These are phyloP conservation scores for Eupithecia dodoneata DNA, from an alignment of 2,888 invertebrate genomes.

Conservation along the genomic window DNA sequence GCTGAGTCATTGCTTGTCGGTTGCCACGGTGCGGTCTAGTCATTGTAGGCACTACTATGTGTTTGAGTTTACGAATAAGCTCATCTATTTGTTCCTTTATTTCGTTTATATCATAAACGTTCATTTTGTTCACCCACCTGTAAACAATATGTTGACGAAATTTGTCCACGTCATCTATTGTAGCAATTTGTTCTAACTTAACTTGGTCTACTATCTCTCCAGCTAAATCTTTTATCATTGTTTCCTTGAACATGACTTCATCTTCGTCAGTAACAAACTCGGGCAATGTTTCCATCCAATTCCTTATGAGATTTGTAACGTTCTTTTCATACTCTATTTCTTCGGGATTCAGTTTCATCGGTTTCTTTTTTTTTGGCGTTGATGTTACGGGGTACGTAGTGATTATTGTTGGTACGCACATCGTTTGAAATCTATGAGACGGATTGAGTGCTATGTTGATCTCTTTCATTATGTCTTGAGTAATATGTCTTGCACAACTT, in stretches of 20 bases:
- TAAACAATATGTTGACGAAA: conserved; percentile 51
- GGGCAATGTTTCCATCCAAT: conserved; percentile 59
- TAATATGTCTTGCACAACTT: conserved; percentile 39
- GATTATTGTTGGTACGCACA: conserved; percentile 11
- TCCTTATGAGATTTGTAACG: conserved; percentile 48
- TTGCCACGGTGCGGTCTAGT: conserved; percentile 55
- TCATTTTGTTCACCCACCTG: conserved; percentile 58
- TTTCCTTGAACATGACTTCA: conserved; percentile 50
- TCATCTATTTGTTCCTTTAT: conserved; percentile 50
- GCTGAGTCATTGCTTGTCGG: conserved; percentile 53
- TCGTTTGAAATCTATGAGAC: conserved; percentile 10
- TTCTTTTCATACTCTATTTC: conserved; percentile 52
- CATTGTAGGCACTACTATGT: conserved; percentile 50
- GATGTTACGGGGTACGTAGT: conserved; percentile 48
- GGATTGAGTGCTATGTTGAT: conserved; percentile 22
- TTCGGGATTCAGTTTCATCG: conserved; percentile 50
- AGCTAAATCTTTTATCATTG: conserved; percentile 57
- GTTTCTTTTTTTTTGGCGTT: conserved; percentile 50
- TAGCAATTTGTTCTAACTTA: conserved; percentile 53
- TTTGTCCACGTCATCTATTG: conserved; percentile 45
- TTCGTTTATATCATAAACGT: conserved; percentile 51
- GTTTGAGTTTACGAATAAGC: conserved; percentile 46
- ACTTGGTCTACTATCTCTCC: conserved; percentile 56
- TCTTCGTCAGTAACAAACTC: conserved; percentile 51
- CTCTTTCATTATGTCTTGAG: conserved; percentile 27